Percentiles rank a stretch among this genome's conserved stretches.
These are phyloP conservation scores for Smittia sp. DNA, from an alignment of 2,888 invertebrate species.

Conservation along the genomic window DNA sequence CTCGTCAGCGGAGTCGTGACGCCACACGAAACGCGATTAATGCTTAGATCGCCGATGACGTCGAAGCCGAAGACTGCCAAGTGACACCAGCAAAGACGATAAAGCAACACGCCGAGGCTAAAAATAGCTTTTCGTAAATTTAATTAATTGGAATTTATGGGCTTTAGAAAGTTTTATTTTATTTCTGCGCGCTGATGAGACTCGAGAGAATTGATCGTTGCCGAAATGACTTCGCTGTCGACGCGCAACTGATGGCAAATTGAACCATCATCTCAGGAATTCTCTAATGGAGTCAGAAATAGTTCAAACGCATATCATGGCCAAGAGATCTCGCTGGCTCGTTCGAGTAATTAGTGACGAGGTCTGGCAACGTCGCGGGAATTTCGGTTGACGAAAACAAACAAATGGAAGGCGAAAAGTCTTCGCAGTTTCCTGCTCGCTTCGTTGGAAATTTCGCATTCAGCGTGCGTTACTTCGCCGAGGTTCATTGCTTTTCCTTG, in stretches of 20 bases:
- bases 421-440: background rate
- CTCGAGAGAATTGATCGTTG: background rate
- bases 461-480: background rate
- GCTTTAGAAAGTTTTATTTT: background rate
- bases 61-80: background rate
- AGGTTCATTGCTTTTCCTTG: conserved; percentile 4
- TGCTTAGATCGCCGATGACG: background rate
- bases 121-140: conserved; percentile 15
- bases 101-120: background rate
- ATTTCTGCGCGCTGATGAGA: background rate
- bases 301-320: background rate
- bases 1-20: background rate
- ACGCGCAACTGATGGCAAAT: background rate
- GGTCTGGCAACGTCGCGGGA: background rate
- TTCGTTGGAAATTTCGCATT: conserved; percentile 3
- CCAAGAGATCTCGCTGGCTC: too few relatives aligned
- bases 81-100: background rate
- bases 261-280: background rate
- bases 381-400: too few relatives aligned
- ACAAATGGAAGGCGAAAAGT: too few relatives aligned
- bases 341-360: background rate
- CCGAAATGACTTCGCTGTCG: background rate
- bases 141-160: conserved; percentile 27
- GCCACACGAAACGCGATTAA: background rate
- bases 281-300: background rate